A percentile compares a stretch with the other conserved stretches of the same genome.
These are phyloP conservation scores for Rhodophaea formosa DNA, from an alignment of 2,888 invertebrate genomes.

Conservation along the genomic window DNA sequence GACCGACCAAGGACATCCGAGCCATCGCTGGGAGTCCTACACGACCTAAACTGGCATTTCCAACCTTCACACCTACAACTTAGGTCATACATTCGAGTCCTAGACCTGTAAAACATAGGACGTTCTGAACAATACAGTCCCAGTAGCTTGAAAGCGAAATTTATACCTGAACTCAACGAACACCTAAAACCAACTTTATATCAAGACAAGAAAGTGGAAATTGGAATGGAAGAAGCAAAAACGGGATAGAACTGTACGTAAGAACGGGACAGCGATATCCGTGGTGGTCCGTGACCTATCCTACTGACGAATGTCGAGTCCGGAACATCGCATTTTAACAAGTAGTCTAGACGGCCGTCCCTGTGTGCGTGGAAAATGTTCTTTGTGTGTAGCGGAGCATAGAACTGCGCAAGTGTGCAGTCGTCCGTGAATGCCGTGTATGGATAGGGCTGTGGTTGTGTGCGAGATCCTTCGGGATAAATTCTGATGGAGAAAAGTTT, in stretches of 20 bases:
- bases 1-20: slow-evolving; percentile 71
- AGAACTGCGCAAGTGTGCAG: slow-evolving; percentile 22
- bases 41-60: slow-evolving; percentile 25
- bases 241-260: slow-evolving; percentile 43
- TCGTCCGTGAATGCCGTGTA: slow-evolving; percentile 9
- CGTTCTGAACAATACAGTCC: slow-evolving; percentile 37
- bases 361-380: slow-evolving; percentile 41
- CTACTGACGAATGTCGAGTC: slow-evolving; percentile 80
- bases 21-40: slow-evolving; percentile 51
- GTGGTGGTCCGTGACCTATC: slow-evolving; percentile 79
- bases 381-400: slow-evolving; percentile 38
- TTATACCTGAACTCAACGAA: slow-evolving; percentile 59
- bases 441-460: neutral
- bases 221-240: slow-evolving; percentile 32
- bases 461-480: slow-evolving; percentile 9
- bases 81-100: slow-evolving; percentile 31
- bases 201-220: slow-evolving; percentile 36
- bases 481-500: slow-evolving; percentile 2
- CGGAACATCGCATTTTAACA: slow-evolving; percentile 77
- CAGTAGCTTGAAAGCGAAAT: slow-evolving; percentile 75
- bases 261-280: slow-evolving; percentile 55
- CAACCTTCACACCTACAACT: slow-evolving; percentile 18
- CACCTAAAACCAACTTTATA: slow-evolving; percentile 27
- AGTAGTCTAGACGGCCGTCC: slow-evolving; percentile 70
- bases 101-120: slow-evolving; percentile 34